Base-by-base conservation (phyloP, 2,888 invertebrate genomes). In the Trilocha varians region DNA sequence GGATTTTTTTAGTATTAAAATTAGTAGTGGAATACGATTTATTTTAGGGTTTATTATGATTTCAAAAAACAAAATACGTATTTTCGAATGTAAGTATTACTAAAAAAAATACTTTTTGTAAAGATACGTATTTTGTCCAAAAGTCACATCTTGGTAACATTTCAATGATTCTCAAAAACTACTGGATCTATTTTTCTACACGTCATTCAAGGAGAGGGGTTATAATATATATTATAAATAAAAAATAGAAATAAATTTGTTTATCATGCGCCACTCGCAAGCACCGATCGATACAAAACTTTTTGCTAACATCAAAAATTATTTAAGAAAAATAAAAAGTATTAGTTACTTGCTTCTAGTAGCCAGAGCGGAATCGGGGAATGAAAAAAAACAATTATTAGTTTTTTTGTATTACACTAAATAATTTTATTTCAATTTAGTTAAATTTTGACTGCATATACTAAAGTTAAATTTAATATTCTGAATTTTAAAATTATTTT, bases 301-400 rank as follows among this genome's bases (percentile, higher is more conserved):
- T 63, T 57, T 45, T 54, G 54, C 83, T 83, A 84, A 84, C 83
- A 83, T 53, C 69, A 56, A 54, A 46, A 51, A 42, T 54, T 57
- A 46, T 47, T 48, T 42, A 47, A 49, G 50, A 52, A 44, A 47
- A 51, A 60, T 59, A 54, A 48, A 57, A 61, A 59, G 58, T 58
- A 53, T 53, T 69, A 78, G 67, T 84, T 82, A 85, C 84, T 85
- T 85, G 84, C 82, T 83, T 83, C 85, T 85, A 84, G 84, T 85
- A 85, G 84, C 85, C 82, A 85, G 74, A 83, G 82, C 85, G 85
- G 80, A 80, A 78, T 76, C 74, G 62, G 57, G 65, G 60, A 57
- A 63, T 66, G 62, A 60, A 57, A 64, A 66, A 63, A 65, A 57
- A 65, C 55, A 74, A 79, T 75, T 67, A 57, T 51, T 59, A 51